These are phyloP conservation scores for Masticophis lateralis DNA, from an alignment of 2,797 vertebrate genomes.

Conservation along the genomic window DNA sequence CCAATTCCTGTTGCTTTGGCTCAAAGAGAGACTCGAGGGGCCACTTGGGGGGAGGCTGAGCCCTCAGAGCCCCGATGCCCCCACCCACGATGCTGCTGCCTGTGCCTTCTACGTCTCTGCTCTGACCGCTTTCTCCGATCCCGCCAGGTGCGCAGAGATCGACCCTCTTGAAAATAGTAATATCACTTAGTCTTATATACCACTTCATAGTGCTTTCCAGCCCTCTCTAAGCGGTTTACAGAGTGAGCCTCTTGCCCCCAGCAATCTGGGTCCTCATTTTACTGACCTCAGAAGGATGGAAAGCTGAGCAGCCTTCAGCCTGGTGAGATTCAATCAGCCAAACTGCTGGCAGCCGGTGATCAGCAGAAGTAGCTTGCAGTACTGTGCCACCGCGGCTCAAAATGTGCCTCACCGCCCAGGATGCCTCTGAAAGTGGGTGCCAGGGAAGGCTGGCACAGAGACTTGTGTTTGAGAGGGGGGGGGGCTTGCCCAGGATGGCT, in stretches of 20 bases:
- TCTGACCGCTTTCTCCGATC: background rate
- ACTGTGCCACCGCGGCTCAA: too few relatives aligned
- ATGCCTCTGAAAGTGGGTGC: background rate
- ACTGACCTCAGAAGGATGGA: too few relatives aligned
- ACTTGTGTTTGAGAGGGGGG: background rate
- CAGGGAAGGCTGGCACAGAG: background rate
- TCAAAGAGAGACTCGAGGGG: background rate
- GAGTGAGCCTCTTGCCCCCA: too few relatives aligned
- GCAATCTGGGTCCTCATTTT: too few relatives aligned
- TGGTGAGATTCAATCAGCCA: too few relatives aligned
- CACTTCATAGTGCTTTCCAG: too few relatives aligned
- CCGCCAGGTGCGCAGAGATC: accelerated
- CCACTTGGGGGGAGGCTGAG: background rate
- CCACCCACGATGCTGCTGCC: background rate
- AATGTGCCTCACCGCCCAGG: background rate
- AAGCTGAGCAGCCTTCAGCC: too few relatives aligned
- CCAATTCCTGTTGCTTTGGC: background rate
- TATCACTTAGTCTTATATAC: too few relatives aligned
- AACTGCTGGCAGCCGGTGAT: too few relatives aligned
- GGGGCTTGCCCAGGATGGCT: background rate
- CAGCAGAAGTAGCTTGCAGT: too few relatives aligned
- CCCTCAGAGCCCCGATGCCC: background rate
- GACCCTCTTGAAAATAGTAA: background rate
- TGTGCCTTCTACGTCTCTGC: background rate
- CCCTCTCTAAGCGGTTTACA: too few relatives aligned